A percentile compares a stretch with the other conserved stretches of the same genome.
phyloP scores from a whole-genome alignment of 2,888 invertebrate genomes.

The Ophion costatus region DNA sequence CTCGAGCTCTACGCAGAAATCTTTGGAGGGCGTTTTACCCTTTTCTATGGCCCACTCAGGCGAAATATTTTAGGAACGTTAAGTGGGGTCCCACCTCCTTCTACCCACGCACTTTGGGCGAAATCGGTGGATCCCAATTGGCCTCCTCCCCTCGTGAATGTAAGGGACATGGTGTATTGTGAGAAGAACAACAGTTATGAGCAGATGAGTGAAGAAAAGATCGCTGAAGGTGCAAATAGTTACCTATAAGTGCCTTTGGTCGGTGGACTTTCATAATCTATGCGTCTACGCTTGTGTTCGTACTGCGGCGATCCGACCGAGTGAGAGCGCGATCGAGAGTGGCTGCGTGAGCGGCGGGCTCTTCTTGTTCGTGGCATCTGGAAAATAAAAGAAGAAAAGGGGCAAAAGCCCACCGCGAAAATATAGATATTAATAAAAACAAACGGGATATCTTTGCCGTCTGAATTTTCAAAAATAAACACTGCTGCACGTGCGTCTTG shows the following conservation, averaged over 20 bases:
- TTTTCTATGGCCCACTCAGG: too few relatives aligned
- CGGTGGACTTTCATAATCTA: conserved; percentile 87
- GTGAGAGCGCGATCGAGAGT: conserved; percentile 84
- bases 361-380: conserved; percentile 94
- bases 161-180: background rate
- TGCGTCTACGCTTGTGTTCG: conserved; percentile 89
- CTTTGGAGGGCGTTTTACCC: too few relatives aligned
- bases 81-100: too few relatives aligned
- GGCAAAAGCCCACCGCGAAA: conserved; percentile 7
- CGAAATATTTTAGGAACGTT: too few relatives aligned
- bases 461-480: background rate
- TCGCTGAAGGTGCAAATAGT: conserved; percentile 72
- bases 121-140: too few relatives aligned
- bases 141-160: too few relatives aligned
- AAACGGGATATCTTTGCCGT: background rate
- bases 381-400: conserved; percentile 72
- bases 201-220: conserved; percentile 2
- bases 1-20: too few relatives aligned
- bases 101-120: too few relatives aligned
- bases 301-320: conserved; percentile 84
- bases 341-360: conserved; percentile 90
- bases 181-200: background rate
- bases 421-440: conserved; percentile 11
- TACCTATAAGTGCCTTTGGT: conserved; percentile 87
- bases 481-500: background rate